These are phyloP conservation scores for Phymatocera aterrima DNA, from an alignment of 2,888 invertebrate species.

Conservation along the genomic window DNA sequence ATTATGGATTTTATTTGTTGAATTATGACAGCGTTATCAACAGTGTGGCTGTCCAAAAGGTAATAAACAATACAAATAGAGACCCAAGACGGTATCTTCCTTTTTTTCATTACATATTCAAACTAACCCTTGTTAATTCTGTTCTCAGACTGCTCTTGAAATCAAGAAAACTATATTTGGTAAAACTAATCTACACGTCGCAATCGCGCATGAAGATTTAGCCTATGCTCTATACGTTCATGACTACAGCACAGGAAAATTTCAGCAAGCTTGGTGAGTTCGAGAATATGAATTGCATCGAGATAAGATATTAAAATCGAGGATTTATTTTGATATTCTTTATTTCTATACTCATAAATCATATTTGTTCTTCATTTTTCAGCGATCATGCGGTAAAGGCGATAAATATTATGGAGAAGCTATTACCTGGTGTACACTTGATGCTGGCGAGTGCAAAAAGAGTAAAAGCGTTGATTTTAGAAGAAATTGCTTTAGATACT, in stretches of 20 bases:
- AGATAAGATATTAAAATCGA: not conserved
- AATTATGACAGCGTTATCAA: slow-evolving; percentile 91
- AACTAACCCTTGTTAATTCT: slow-evolving; percentile 44
- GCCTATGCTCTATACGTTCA: slow-evolving; percentile 95
- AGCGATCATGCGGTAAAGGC: slow-evolving; percentile 90
- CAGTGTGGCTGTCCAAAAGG: slow-evolving; percentile 91
- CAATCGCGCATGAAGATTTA: slow-evolving; percentile 93
- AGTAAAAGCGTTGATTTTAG: slow-evolving; percentile 93
- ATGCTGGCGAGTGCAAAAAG: slow-evolving; percentile 92
- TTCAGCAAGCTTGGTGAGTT: slow-evolving; percentile 84
- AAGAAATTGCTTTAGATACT: slow-evolving; percentile 94
- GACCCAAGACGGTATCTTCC: slow-evolving; percentile 1
- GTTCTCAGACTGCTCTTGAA: slow-evolving; percentile 81
- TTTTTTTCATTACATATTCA: slow-evolving; percentile 40
- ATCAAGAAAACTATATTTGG: slow-evolving; percentile 88
- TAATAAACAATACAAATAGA: no score
- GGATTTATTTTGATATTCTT: slow-evolving; percentile 6
- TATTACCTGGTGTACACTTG: slow-evolving; percentile 89
- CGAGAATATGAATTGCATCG: slow-evolving; percentile 33
- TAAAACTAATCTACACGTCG: slow-evolving; percentile 90
- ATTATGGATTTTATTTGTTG: slow-evolving; percentile 93
- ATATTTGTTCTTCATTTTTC: slow-evolving; percentile 42
- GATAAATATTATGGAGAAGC: slow-evolving; percentile 86
- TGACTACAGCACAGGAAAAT: slow-evolving; percentile 93
- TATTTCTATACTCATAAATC: not conserved